A percentile compares a stretch with the other conserved stretches of the same genome.
These are phyloP conservation scores for Plutella xylostella DNA, from an alignment of 2,888 invertebrate genomes.

Conservation along the genomic window DNA sequence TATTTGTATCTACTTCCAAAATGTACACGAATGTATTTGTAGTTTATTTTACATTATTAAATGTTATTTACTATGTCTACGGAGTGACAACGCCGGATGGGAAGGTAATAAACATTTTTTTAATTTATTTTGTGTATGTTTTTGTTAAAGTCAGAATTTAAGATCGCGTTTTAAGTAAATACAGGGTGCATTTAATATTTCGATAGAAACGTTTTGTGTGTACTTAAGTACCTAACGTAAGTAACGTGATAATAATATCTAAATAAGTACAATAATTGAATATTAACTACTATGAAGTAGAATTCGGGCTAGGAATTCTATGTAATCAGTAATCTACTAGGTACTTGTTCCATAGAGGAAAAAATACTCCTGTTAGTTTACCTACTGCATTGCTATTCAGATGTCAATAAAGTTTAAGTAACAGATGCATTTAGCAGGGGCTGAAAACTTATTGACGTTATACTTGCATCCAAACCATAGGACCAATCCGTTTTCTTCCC, in stretches of 20 bases:
- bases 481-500: too few species aligned
- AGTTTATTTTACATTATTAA: slow-evolving; percentile 43
- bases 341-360: too few species aligned
- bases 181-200: background rate
- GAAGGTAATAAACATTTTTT: slow-evolving; percentile 39
- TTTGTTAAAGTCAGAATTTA: background rate
- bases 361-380: too few species aligned
- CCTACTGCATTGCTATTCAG: too few species aligned
- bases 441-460: too few species aligned
- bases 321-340: too few species aligned
- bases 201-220: background rate
- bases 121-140: slow-evolving; percentile 9
- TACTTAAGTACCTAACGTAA: background rate
- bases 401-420: too few species aligned
- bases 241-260: background rate
- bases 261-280: background rate
- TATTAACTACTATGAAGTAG: background rate
- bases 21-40: slow-evolving; percentile 52
- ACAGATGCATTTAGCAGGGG: too few species aligned
- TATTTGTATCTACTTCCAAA: slow-evolving; percentile 23
- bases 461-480: too few species aligned
- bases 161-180: background rate
- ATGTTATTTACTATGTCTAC: slow-evolving; percentile 39
- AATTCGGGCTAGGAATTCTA: background rate
- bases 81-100: slow-evolving; percentile 41